A percentile compares a stretch with the other conserved stretches of the same genome.
Conservation (phyloP, 2,113 vertebrate species). For the Apeltes quadracus region DNA sequence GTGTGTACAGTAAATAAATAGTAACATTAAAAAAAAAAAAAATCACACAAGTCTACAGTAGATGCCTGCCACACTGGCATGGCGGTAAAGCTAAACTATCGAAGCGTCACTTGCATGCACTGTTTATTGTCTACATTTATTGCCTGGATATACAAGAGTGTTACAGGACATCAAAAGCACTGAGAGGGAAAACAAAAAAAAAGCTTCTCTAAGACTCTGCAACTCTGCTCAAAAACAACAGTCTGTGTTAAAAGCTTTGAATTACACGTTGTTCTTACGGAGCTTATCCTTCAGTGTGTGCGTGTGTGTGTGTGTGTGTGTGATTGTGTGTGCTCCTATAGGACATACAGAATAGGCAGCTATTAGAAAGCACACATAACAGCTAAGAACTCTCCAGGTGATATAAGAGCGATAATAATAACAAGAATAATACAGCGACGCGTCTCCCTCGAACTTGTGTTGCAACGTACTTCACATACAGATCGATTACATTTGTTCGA, state of each 20-base stretch:
- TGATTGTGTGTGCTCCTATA: constrained; percentile 61
- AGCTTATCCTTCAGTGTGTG: constrained; percentile 49
- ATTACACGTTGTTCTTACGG: constrained; percentile 62
- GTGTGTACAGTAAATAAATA: constrained; percentile 71
- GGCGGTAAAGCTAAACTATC: constrained; percentile 65
- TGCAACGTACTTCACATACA: constrained; percentile 60
- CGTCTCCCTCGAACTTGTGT: constrained; percentile 36
- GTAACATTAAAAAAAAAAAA: constrained; percentile 76
- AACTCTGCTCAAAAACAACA: constrained; percentile 66
- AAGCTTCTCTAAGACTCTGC: constrained; percentile 61
- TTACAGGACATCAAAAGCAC: constrained; percentile 71
- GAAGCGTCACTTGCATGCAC: constrained; percentile 80
- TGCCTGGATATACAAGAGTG: constrained; percentile 64
- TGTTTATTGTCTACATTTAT: constrained; percentile 64
- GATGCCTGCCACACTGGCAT: constrained; percentile 60
- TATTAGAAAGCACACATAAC: constrained; percentile 74
- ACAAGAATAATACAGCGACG: constrained; percentile 52
- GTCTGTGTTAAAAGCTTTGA: constrained; percentile 69
- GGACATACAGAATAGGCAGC: constrained; percentile 72
- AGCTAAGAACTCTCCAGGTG: constrained; percentile 65
- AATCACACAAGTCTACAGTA: constrained; percentile 73
- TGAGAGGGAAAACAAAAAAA: constrained; percentile 61
- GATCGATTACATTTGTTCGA: constrained; percentile 51
- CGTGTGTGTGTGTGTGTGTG: too few relatives aligned
- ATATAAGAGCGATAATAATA: constrained; percentile 65